Base-by-base conservation (phyloP, 2,888 invertebrate species). In the Ectemnius cavifrons region DNA sequence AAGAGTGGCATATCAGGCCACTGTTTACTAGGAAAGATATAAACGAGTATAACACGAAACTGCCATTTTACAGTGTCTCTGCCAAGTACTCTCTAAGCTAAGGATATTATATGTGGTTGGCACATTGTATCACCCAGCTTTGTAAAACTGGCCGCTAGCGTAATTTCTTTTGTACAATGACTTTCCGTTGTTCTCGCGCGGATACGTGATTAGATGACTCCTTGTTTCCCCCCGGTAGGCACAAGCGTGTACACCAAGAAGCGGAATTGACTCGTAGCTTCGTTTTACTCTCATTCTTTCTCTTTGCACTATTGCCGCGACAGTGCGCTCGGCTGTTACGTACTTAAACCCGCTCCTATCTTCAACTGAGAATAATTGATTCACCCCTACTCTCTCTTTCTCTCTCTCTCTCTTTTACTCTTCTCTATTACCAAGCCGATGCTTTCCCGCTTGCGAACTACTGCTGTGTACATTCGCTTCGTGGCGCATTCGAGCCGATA, bases 21-120 rank as follows among this genome's bases (percentile, higher is more conserved):
- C 37, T 37, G 8, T 37, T 37, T 37, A 37, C 37, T 37, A 37
- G 37, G 8, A 37, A 37, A 37, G n/a, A 37, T 4, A 37, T 37
- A 37, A 68, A 61, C 62, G 16, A 76, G 60, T 47, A 37, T 37
- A 71, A 66, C 62, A 67, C 71, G 67, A 75, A 75, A 84, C 84
- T 79, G 78, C 80, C 83, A 84, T 76, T 83, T 80, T 79, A 78
- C 68, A 78, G 60, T 77, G 63, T 76, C 62, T 80, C 71, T 80
- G 75, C 72, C 75, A 69, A 77, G 75, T 81, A 79, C 73, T 77
- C 52, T 80, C 67, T 71, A 68, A 74, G 79, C 73, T 77, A 81
- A 75, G 67, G 62, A 67, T 49, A 70, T 65, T 73, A 28, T 59
- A 70, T 61, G 56, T 13, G 5, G 60, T 11, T 49, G 62, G 58